phyloP scores from a whole-genome alignment of 1,140 invertebrate species.

The Apis cerana region DNA sequence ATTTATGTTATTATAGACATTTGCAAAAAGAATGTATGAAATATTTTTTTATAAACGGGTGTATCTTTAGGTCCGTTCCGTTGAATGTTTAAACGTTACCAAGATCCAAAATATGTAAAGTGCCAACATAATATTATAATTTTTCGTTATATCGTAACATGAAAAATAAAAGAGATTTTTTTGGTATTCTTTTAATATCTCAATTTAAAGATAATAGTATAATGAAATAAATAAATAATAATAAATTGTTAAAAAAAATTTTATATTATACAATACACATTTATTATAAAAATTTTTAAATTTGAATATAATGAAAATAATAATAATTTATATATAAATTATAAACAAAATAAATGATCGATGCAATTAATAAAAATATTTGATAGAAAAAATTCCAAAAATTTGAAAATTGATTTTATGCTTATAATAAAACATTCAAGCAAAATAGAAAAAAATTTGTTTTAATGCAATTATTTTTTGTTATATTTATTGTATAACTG shows the following conservation, averaged over 20 bases:
- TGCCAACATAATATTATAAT: not conserved
- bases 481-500: no score
- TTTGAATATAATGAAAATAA: not conserved
- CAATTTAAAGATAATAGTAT: not conserved
- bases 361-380: no score
- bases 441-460: no score
- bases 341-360: no score
- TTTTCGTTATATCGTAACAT: not conserved
- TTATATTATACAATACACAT: not conserved
- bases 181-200: not conserved
- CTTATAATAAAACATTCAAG: no score
- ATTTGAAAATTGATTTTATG: no score
- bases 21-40: conserved; percentile 2
- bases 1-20: conserved; percentile 3
- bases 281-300: not conserved
- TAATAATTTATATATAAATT: no score
- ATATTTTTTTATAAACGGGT: not conserved
- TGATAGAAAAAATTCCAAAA: no score
- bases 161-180: not conserved
- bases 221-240: not conserved
- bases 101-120: conserved; percentile 13
- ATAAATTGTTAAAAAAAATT: not conserved
- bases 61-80: conserved; percentile 5
- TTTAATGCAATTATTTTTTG: no score
- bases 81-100: conserved; percentile 14